Evolutionary conservation across 2,113 vertebrate genomes (phyloP), one percentile per base, ranked within the genome.

Genomic region (Passer montanus): DNA sequence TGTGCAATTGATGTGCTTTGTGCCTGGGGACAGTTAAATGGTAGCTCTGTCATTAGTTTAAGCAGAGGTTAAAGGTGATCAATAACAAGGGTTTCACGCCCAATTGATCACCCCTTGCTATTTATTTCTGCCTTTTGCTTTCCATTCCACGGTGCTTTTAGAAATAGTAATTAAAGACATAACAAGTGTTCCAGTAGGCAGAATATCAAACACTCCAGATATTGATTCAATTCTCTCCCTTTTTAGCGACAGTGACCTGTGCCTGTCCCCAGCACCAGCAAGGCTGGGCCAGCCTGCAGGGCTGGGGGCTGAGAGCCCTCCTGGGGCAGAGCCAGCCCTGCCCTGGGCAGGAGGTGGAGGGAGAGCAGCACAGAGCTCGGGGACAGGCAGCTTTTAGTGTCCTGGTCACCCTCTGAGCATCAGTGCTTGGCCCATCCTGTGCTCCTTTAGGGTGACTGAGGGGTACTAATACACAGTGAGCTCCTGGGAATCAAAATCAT

Each of bases 61-160:
- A 98, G 98, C 97, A 97, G 97, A 98, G 98, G 98, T 99, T 98
- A 99, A 99, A 99, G 98, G 98, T 99, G 98, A 98, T 99, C 99
- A 98, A 98, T 99, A 99, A 99, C 98, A 98, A 98, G 98, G 95
- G 97, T 97, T 97, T 98, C 97, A 98, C 98, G 93, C 98, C 98
- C 98, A 98, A 99, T 98, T 98, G 98, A 98, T 98, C 98, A 98
- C 89, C 92, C 93, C 97, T 98, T 96, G 97, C 98, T 98, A 98
- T 97, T 97, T 97, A 92, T 97, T 97, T 94, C 95, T 77, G 79
- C 84, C 89, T 98, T 97, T 98, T 98, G 97, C 97, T 96, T 95
- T 91, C 90, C 95, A 82, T 87, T 92, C 95, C 33, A 7, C 50
- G 68, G 76, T 78, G 95, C 97, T 94, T 95, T 97, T 94, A 94